Conservation (phyloP, 2,888 invertebrate species). For the Erannis defoliaria region DNA sequence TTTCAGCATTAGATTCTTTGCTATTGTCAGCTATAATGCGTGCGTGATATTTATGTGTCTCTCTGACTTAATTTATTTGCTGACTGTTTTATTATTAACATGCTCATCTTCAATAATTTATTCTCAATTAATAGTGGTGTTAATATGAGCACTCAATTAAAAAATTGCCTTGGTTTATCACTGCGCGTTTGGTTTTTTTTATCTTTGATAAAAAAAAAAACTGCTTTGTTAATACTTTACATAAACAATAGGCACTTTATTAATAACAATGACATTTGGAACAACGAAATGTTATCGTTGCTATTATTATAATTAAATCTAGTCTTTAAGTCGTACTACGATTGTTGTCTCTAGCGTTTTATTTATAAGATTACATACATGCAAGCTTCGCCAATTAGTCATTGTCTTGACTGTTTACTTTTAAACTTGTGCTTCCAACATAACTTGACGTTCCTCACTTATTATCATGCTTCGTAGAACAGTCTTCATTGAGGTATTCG, state of each 20-base stretch:
- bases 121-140: neutral
- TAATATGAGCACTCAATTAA: neutral
- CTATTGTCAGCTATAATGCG: conserved; percentile 4
- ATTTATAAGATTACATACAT: conserved; percentile 49
- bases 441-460: conserved; percentile 51
- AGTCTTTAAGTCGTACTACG: conserved; percentile 42
- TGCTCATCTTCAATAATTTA: conserved; percentile 4
- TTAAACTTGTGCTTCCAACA: conserved; percentile 52
- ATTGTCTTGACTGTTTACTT: conserved; percentile 59
- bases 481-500: conserved; percentile 48
- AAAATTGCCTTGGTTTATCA: neutral
- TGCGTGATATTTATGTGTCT: conserved; percentile 11
- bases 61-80: neutral
- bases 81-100: conserved; percentile 2
- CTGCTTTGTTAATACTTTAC: neutral
- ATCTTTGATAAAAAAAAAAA: too few relatives aligned
- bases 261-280: neutral
- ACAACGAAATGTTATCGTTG: conserved; percentile 28
- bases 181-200: neutral
- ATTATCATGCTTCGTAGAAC: conserved; percentile 47
- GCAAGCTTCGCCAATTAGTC: conserved; percentile 58
- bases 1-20: conserved; percentile 34
- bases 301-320: conserved; percentile 35
- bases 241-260: conserved; percentile 21
- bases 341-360: conserved; percentile 43